phyloP scores from a whole-genome alignment of 2,797 vertebrate species.

The Nyctibius grandis region DNA sequence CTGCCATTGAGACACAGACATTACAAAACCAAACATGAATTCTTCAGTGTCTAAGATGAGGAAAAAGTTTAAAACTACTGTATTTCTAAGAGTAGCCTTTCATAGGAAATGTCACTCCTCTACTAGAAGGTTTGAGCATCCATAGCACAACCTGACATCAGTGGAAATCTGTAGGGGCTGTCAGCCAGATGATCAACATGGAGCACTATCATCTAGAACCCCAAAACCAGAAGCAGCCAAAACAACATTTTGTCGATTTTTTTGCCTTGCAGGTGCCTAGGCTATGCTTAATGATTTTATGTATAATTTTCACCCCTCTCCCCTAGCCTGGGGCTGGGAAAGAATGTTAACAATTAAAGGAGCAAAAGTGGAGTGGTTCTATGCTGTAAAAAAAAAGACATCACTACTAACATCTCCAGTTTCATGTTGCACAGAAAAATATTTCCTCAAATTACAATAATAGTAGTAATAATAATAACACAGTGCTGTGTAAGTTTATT shows the following conservation, averaged over 20 bases:
- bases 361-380: neutral
- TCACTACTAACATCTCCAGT: neutral
- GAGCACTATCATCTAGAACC: neutral
- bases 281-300: neutral
- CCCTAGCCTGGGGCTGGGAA: neutral
- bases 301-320: neutral
- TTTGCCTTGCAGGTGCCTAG: neutral
- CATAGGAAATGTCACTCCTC: neutral
- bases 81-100: neutral
- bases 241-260: neutral
- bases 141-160: neutral
- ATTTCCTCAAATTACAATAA: conserved; percentile 14
- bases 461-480: neutral
- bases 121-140: neutral
- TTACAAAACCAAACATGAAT: neutral
- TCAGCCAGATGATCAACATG: neutral
- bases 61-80: neutral
- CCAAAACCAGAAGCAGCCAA: neutral
- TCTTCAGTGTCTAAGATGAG: neutral
- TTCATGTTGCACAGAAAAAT: conserved; percentile 1
- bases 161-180: neutral
- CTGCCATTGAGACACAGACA: fast-evolving
- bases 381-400: neutral
- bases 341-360: neutral
- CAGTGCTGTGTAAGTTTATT: conserved; percentile 3